Evolutionary conservation across 2,113 vertebrate genomes (phyloP), one percentile per base, ranked within the genome.

Genomic region (Bubalus kerabau): DNA sequence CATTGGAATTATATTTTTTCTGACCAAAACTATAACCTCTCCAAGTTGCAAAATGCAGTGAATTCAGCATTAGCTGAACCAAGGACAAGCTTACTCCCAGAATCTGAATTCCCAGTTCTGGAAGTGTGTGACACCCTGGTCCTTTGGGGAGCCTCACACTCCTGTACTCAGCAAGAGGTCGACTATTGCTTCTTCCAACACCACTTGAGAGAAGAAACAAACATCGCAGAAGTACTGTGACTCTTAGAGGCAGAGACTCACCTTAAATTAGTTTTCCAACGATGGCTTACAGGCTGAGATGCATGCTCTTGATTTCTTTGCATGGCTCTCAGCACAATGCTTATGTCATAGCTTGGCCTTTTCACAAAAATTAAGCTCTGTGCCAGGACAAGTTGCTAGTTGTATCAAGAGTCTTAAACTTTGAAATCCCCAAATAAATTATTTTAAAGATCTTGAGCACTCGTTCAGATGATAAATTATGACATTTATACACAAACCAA

Each of bases 361-460:
- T 98, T 98, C 95, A 96, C 85, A 97, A 94, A 97, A 97, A 97
- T 97, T 96, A 97, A 91, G 46, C 40, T 90, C 40, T 64, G 60
- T 71, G 76, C 97, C 71, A 28, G 76, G 92, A 97, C 92, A 94
- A 96, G 90, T 97, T 56, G 64, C 92, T 94, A 74, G 94, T 64
- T 67, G 26, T 59, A 97, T 86, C 60, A 57, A 91, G 82, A 93
- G 86, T 74, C 85, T 60, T 96, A 92, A 96, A 96, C 50, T 60
- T 62, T 83, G 76, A 97, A 96, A 96, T 87, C 48, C 64, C 67
- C 43, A 95, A 96, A 93, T 88, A 91, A 10, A 84, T 91, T 87
- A 95, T 92, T 89, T 92, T 96, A 94, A 97, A 97, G 94, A 54
- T 96, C 97, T 97, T 71, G 19, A 24, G 50, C 88, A 13, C 87